Conservation (phyloP, 2,113 vertebrate genomes). For the Gallinago jamesoni region DNA sequence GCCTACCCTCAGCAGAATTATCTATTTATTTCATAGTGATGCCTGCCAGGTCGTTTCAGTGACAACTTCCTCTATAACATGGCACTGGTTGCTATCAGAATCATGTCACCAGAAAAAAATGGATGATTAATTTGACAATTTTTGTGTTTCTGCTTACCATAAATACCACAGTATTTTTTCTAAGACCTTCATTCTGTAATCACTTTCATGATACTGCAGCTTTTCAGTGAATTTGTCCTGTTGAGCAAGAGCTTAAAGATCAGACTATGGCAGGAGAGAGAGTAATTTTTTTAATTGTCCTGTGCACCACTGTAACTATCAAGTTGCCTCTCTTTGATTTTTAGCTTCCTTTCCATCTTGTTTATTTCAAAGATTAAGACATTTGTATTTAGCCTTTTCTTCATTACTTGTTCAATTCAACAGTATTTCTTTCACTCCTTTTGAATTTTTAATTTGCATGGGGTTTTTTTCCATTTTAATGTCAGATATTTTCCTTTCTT, state of each 20-base stretch:
- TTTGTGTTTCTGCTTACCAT: neutral
- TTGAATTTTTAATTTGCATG: neutral
- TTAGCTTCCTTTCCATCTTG: neutral
- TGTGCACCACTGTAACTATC: neutral
- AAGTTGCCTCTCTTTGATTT: neutral
- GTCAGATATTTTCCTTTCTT: neutral
- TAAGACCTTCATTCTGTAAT: neutral
- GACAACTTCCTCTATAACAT: neutral
- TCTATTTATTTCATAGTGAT: neutral
- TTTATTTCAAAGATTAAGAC: neutral
- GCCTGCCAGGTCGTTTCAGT: neutral
- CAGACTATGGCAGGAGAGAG: fast-evolving
- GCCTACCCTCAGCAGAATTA: neutral
- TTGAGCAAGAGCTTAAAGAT: neutral
- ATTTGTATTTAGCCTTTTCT: neutral
- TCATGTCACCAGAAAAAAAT: neutral
- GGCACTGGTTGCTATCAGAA: neutral
- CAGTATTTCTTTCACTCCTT: neutral
- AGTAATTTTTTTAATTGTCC: neutral
- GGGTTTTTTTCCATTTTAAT: neutral
- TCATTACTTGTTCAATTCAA: neutral
- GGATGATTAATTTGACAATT: neutral
- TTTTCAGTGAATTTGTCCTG: neutral
- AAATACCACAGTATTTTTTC: neutral
- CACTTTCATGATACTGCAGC: neutral